phyloP scores from a whole-genome alignment of 2,888 invertebrate genomes.

The Nephrotoma guestfalica region DNA sequence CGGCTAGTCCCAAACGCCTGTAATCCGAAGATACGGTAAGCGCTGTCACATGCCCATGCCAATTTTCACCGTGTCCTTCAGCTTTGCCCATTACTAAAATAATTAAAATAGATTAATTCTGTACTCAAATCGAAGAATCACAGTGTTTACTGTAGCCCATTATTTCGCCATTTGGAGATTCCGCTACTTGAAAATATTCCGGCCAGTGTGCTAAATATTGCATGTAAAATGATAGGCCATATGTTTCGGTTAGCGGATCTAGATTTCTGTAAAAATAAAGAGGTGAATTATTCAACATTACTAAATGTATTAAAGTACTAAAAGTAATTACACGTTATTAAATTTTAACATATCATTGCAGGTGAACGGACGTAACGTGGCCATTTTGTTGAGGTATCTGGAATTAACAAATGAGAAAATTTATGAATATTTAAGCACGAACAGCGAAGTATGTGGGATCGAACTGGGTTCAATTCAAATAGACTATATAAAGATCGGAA shows the following conservation, averaged over 20 bases:
- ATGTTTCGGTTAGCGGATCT: conserved; percentile 94
- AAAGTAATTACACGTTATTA: conserved; percentile 74
- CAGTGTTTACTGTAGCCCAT: conserved; percentile 89
- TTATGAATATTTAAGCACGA: neutral
- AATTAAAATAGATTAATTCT: neutral
- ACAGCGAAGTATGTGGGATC: neutral
- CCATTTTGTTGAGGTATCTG: conserved; percentile 45
- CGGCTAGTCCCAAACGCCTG: conserved; percentile 81
- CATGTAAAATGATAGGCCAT: conserved; percentile 89
- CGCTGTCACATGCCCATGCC: conserved; percentile 99
- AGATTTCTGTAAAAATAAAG: conserved; percentile 58
- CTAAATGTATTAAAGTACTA: neutral
- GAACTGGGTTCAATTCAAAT: neutral
- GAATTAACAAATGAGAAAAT: neutral
- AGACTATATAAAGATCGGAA: too few species aligned
- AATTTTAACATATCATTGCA: conserved; percentile 91
- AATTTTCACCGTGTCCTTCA: conserved; percentile 88
- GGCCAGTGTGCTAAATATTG: conserved; percentile 98
- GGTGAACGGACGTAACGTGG: conserved; percentile 80
- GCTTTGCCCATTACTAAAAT: conserved; percentile 94
- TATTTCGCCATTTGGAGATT: conserved; percentile 88
- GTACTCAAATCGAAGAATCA: neutral
- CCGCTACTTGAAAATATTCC: conserved; percentile 95
- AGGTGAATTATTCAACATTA: conserved; percentile 6
- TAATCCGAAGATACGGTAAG: conserved; percentile 92